Evolutionary conservation across 2,888 invertebrate genomes (phyloP), one percentile per base, ranked within the genome.

Genomic region (Gymnosoma rotundatum): DNA sequence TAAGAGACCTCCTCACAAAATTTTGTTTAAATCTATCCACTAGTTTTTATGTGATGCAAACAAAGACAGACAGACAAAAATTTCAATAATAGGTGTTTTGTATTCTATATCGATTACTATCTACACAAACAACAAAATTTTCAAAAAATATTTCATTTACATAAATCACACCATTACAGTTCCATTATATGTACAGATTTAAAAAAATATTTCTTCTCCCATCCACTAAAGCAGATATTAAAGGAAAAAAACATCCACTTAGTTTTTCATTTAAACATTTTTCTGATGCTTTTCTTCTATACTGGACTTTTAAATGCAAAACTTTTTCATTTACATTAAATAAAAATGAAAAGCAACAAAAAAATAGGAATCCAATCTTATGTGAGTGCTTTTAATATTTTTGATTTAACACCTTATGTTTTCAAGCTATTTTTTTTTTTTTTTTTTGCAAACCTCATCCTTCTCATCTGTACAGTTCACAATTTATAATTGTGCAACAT

Each of bases 301-400:
- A 45, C 48, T 58, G 70, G 74, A 16, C 50, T 64, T 45, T 20
- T 58, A 70, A 80, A 72, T 52, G 72, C 54, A 66, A 76, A 67
- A 76, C 20, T 52, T 70, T 63, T 78, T 36, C 54, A 63, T 72
- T 78, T 72, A 73, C 38, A 69, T 76, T 38, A 61, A 60, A 52
- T 54, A 50, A 58, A 50, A 18, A 69, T 45, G 25, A 16, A 50
- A 25, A 64, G 16, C 21, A 16, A 32, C 38, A 64, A 25, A 36
- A 50, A 32, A 66, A 45, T 42, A 50, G 38, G 56, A 76, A 80
- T 20, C 69, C 78, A 81, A 84, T 84, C 82, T 84, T 87, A 87
- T 85, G 86, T 87, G 86, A 86, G 86, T 84, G 86, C 87, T 86
- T 85, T 86, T 87, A 85, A 87, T 87, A 87, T 87, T 85, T 87